A percentile compares a stretch with the other conserved stretches of the same genome.
These are phyloP conservation scores for Sebastes taczanowskii DNA, from an alignment of 2,797 vertebrate species.

Conservation along the genomic window DNA sequence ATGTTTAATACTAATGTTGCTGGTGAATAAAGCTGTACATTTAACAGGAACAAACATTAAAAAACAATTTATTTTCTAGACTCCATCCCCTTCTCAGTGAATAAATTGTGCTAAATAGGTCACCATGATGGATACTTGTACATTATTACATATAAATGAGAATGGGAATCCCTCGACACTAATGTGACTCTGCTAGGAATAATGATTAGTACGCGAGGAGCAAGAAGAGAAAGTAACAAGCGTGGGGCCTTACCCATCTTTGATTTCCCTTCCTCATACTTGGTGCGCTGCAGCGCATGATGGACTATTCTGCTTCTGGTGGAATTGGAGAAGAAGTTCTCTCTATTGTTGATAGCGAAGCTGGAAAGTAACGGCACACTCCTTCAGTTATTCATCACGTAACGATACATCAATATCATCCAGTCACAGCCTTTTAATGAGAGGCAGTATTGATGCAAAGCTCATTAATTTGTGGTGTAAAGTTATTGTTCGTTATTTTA, in stretches of 20 bases:
- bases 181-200: background rate
- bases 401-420: slow-evolving; percentile 13
- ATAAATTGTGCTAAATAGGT: background rate
- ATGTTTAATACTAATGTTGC: background rate
- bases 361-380: slow-evolving; percentile 73
- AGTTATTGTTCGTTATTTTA: slow-evolving; percentile 18
- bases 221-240: background rate
- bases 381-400: slow-evolving; percentile 19
- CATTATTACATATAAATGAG: background rate
- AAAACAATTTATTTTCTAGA: background rate
- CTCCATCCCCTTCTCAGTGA: background rate
- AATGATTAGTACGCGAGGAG: background rate
- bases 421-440: slow-evolving; percentile 1
- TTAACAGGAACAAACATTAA: background rate
- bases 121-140: background rate
- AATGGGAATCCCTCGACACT: background rate
- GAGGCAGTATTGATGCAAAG: background rate
- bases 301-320: slow-evolving; percentile 97
- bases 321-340: slow-evolving; percentile 98
- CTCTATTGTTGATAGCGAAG: slow-evolving; percentile 97
- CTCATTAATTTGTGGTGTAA: slow-evolving; percentile 20
- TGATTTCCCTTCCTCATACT: slow-evolving; percentile 96
- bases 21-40: background rate
- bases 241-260: slow-evolving; percentile 91
- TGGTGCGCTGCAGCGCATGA: slow-evolving; percentile 96